phyloP scores from a whole-genome alignment of 2,888 invertebrate species.

The Andrena hattorfiana region DNA sequence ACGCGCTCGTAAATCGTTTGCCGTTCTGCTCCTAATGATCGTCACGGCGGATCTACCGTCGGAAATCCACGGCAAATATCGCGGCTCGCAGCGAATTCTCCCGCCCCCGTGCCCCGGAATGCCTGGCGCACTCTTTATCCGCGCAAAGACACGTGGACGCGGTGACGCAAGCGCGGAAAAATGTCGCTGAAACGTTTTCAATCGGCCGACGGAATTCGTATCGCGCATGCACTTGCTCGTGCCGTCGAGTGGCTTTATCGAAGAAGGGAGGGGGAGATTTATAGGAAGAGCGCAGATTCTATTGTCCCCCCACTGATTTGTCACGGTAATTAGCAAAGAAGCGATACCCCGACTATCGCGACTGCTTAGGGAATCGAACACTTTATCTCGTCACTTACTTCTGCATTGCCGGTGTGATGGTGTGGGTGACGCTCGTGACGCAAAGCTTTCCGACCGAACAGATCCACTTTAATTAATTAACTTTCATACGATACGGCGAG shows the following conservation, averaged over 20 bases:
- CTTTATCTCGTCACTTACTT: constrained; percentile 14
- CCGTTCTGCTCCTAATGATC: neutral
- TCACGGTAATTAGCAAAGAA: neutral
- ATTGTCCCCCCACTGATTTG: constrained; percentile 4
- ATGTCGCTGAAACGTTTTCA: constrained; percentile 7
- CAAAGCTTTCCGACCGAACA: neutral
- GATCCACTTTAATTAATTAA: too few relatives aligned
- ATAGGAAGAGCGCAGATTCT: constrained; percentile 9
- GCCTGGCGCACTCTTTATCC: constrained; percentile 30
- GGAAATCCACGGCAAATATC: constrained; percentile 35
- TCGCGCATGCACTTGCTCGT: neutral
- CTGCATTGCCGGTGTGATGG: neutral
- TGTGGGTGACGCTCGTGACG: neutral
- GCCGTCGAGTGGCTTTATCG: too few relatives aligned
- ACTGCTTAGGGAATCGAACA: neutral
- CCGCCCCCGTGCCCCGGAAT: neutral
- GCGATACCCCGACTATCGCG: neutral
- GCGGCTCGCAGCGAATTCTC: constrained; percentile 21
- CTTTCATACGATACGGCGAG: too few relatives aligned
- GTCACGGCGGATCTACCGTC: constrained; percentile 25
- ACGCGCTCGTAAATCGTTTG: constrained; percentile 38
- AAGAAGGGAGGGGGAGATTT: constrained; percentile 21
- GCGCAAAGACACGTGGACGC: constrained; percentile 13
- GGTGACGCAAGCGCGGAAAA: neutral
- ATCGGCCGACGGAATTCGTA: constrained; percentile 24